Conservation (phyloP, 2,888 invertebrate species). For the Tenthredo livida region DNA sequence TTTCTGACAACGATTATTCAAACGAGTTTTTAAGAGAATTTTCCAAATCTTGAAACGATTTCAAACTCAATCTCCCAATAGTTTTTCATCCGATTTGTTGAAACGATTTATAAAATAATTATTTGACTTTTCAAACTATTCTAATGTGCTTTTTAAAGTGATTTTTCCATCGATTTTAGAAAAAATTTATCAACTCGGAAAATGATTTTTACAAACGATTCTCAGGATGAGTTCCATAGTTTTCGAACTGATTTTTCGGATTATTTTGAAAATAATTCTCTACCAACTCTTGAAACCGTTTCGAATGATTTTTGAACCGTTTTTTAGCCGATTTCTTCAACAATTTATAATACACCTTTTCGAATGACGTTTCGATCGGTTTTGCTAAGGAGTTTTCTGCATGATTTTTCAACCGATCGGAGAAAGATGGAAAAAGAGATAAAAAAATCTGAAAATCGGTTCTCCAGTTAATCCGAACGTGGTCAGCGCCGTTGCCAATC, state of each 20-base stretch:
- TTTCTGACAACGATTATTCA: no score
- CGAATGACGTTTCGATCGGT: background rate
- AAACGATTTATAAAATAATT: background rate
- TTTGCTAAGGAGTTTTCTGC: background rate
- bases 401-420: background rate
- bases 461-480: background rate
- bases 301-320: background rate
- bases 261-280: background rate
- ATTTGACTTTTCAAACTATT: background rate
- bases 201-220: background rate
- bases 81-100: background rate
- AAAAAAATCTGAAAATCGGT: background rate
- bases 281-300: background rate
- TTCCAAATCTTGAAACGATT: no score
- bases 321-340: background rate
- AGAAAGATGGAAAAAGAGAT: background rate
- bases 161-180: background rate
- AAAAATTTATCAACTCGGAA: background rate
- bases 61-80: no score
- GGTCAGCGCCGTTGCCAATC: conserved; percentile 5
- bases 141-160: background rate
- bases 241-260: background rate
- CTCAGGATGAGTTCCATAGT: background rate
- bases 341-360: no score
- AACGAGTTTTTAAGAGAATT: background rate